Evolutionary conservation across 2,797 vertebrate species (phyloP), one percentile per base, ranked within the genome.

Genomic region (Poliocrania exsul): DNA sequence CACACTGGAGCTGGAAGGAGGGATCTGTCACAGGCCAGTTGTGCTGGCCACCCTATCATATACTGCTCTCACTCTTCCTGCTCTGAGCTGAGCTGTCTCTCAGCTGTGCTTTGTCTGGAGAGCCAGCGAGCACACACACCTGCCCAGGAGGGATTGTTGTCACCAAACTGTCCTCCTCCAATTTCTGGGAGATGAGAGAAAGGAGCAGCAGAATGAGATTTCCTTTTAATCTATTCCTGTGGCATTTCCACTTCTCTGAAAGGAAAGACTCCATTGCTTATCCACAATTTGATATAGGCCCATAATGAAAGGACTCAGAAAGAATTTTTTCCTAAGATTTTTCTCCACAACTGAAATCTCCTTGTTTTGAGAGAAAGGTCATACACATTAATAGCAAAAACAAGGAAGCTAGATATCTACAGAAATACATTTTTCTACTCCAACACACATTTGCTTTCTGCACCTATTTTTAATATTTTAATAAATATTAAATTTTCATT

Each of bases 111-210:
- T 50, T 35, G 5, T 31, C 15, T 37, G 38, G 24, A 57, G 40
- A 69, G 8, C 7, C 3, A 0, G 8, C 16, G 46, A 53, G 54
- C 16, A 15, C 23, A 20, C 37, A 29, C 5, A 66, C 1, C 0
- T 3, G 13, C 5, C n/a, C 4, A 5, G 38, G 40, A 65, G 24
- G 28, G 20, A 66, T 13, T 0, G 0, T 11, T 10, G 40, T 6
- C 6, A 56, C 9, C 2, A 2, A 14, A 9, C 28, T 40, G 24
- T 9, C 9, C 23, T 56, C 46, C 20, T 79, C 38, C 37, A 77
- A 0, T 16, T 44, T 70, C 62, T 49, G 6, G 9, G 23, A 57
- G 10, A 24, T 54, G 37, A 57, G 19, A 15, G 16, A 51, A 8
- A 49, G 8, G 28, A 94, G 25, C 33, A 50, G 29, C 11, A 49